Base-by-base conservation (phyloP, 2,888 invertebrate genomes). In the Brenthis hecate region DNA sequence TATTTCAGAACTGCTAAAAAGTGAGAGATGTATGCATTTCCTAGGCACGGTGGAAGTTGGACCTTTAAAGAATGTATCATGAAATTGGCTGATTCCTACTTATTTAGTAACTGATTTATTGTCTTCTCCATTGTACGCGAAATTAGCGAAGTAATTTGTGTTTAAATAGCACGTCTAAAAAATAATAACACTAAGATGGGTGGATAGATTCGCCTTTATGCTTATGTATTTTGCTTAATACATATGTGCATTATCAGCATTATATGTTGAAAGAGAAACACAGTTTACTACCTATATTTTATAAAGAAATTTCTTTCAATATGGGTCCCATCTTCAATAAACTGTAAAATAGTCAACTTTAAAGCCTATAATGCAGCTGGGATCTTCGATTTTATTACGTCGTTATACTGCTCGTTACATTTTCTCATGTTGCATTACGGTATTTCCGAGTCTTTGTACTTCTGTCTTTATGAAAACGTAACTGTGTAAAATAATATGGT, bases 1-100 rank as follows among this genome's bases (percentile, higher is more conserved):
- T 69, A 72, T 74, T 64, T 69, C 60, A 56, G 53, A 66, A 69
- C 55, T 56, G 58, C 16, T 57, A 65, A 60, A 60, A 69, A 53
- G 50, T 32, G 43, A 55, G 61, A 51, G 60, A 55, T 50, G 43
- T 60, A 60, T 60, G 58, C 50, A 64, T 54, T 32, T 43, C 55
- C 53, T 66, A 61, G 23, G 23, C 6, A 16, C 51, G n/a, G n/a
- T 19, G 5, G 2, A 28, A 50, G 23, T 6, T 61, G 16, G 11
- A 4, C 50, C 13, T 13, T 11, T 6, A 36, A 36, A 36, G 36
- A 36, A 36, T 19, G 19, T 19, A 19, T 19, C 19, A 19, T 19
- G 19, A 19, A 28, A 28, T 28, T 28, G 28, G 28, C 5, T 28
- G 28, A 28, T 28, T 28, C 5, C 28, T 28, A 0, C 28, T 28